Evolutionary conservation across 2,113 vertebrate species (phyloP), one percentile per base, ranked within the genome.

Genomic region (Chascanopsetta lugubris): DNA sequence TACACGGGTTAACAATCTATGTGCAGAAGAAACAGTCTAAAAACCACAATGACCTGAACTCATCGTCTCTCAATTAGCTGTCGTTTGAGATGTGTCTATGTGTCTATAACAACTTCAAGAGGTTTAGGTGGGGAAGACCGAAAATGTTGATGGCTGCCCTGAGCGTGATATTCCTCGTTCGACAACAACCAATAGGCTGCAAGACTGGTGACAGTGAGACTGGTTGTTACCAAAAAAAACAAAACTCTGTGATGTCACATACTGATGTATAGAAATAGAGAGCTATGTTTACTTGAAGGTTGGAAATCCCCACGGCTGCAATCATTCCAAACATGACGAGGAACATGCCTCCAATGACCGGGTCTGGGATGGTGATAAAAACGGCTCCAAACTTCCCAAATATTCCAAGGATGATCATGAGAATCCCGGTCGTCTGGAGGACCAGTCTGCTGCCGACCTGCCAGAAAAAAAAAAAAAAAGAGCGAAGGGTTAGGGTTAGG

Each of bases 281-380:
- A 15, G n/a, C n/a, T 26, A 2, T 38, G 4, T 61, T 64, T 88
- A 93, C 93, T 89, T 94, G 93, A 13, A 94, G 90, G 69, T 91
- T 93, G 8, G 93, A 94, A 56, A 94, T 92, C 17, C 93, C 92
- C 38, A 93, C 92, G 1, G 93, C 92, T 51, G 92, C 90, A 3
- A 94, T 93, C 90, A 94, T 91, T 58, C 93, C 93, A 61, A 94
- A 94, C 93, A 93, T 94, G 27, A 94, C 86, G 8, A 94, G 88
- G 55, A 94, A 94, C 93, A 94, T 94, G 42, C 93, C 93, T 47
- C 93, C 93, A 0, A 94, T 93, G 30, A 94, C 92, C 0, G 93
- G 93, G 18, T 92, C 91, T 15, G 92, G 93, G 38, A 93, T 93
- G 65, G 92, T 94, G 68, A 93, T 93, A 59, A 94, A 94, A 45